Conservation (phyloP, 30 jellyfish, hydroid and myxozoan genomes). For the Pelagia noctiluca region DNA sequence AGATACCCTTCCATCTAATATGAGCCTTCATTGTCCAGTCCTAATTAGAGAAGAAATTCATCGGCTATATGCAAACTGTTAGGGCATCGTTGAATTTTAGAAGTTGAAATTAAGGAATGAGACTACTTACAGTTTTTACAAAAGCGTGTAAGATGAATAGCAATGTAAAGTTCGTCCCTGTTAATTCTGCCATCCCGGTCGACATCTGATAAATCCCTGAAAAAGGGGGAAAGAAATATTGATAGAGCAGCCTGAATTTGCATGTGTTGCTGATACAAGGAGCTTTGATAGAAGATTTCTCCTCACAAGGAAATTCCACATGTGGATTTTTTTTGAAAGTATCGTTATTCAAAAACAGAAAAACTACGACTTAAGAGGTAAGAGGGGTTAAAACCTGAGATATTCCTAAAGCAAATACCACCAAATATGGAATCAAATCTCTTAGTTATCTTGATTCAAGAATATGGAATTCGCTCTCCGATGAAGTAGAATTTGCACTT, state of each 20-base stretch:
- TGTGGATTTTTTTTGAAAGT: background rate
- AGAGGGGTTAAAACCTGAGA: no score
- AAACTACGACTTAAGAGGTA: no score
- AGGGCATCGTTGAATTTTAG: background rate
- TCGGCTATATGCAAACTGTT: no score
- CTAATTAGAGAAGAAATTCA: no score
- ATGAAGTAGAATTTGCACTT: no score
- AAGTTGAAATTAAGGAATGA: background rate
- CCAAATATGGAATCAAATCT: background rate
- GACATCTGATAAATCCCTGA: conserved; percentile 77
- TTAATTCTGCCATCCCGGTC: conserved; percentile 82
- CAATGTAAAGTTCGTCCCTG: conserved; percentile 67
- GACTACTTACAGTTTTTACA: conserved; percentile 54
- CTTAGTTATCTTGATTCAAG: no score
- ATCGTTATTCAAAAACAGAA: no score
- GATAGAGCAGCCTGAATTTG: background rate
- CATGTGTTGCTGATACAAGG: background rate
- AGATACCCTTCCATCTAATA: no score
- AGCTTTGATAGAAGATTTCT: no score
- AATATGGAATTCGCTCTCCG: no score
- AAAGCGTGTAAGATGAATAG: conserved; percentile 67
- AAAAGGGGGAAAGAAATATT: background rate
- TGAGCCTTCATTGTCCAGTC: no score
- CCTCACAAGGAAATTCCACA: no score
- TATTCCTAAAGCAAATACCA: background rate